Conservation (phyloP, 2,113 vertebrate genomes). For the Caretta caretta region DNA sequence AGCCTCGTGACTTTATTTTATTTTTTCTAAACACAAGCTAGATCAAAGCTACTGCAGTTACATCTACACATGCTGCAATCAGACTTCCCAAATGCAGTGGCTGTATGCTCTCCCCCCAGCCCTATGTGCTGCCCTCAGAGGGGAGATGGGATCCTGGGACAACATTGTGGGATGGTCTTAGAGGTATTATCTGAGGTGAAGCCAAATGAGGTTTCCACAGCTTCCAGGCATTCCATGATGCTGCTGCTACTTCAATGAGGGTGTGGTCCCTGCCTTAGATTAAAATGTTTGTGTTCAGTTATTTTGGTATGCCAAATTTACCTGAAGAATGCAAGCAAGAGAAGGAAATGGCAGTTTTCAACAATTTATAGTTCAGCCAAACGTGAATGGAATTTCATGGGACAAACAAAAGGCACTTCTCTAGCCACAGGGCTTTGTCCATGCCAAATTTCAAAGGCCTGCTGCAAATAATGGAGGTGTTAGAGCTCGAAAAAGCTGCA, state of each 20-base stretch:
- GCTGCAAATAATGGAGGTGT: background rate
- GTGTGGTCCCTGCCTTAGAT: background rate
- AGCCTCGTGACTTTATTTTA: too few species aligned
- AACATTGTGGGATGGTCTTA: background rate
- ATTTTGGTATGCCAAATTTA: background rate
- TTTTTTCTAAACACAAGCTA: too few species aligned
- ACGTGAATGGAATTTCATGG: background rate
- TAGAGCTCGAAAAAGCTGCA: background rate
- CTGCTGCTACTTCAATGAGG: background rate
- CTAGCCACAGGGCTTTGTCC: background rate
- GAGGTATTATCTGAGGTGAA: too few species aligned
- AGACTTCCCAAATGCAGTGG: too few species aligned
- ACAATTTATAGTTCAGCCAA: constrained; percentile 17
- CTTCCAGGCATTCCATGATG: background rate
- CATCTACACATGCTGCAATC: too few species aligned
- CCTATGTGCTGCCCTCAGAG: background rate
- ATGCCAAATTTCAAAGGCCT: background rate
- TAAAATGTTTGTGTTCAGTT: constrained; percentile 3
- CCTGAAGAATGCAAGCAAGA: constrained; percentile 27
- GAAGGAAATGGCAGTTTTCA: background rate
- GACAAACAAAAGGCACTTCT: background rate
- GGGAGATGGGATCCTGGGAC: background rate
- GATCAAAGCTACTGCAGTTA: too few species aligned
- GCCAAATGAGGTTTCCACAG: background rate
- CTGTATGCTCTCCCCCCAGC: too few species aligned